Conservation (phyloP, 2,888 invertebrate species). For the Cheilosia vernalis region DNA sequence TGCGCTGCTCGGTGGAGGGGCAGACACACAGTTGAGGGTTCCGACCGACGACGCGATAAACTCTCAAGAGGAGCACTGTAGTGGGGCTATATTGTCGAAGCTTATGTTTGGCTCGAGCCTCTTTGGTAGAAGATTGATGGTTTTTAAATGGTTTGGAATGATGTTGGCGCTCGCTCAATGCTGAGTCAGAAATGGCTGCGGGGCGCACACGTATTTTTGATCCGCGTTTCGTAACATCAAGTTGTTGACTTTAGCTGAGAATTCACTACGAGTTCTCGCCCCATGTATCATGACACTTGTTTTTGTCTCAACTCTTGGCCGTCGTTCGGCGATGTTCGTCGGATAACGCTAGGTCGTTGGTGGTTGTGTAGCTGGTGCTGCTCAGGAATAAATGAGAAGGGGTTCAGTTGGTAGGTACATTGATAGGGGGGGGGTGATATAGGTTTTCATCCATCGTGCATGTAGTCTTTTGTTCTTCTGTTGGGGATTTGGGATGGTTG, state of each 20-base stretch:
- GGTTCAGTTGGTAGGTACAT: slow-evolving; percentile 6
- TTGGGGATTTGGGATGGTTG: slow-evolving; percentile 42
- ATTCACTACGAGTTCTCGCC: slow-evolving; percentile 39
- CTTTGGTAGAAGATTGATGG: slow-evolving; percentile 67
- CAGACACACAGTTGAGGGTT: slow-evolving; percentile 21
- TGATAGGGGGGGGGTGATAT: slow-evolving; percentile 3
- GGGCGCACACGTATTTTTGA: slow-evolving; percentile 35
- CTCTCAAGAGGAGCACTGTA: slow-evolving; percentile 49
- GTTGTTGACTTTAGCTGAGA: slow-evolving; percentile 65
- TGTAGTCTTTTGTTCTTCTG: slow-evolving; percentile 64
- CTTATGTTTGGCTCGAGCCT: slow-evolving; percentile 66
- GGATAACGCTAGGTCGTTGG: slow-evolving; percentile 54
- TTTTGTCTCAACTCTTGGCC: slow-evolving; percentile 57
- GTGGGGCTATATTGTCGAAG: slow-evolving; percentile 37
- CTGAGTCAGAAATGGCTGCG: slow-evolving; percentile 55
- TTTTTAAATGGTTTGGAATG: slow-evolving; percentile 66
- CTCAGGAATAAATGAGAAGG: slow-evolving; percentile 21
- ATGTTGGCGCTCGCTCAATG: slow-evolving; percentile 55
- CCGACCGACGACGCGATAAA: slow-evolving; percentile 47
- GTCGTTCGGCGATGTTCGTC: slow-evolving; percentile 1
- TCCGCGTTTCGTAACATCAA: slow-evolving; percentile 60
- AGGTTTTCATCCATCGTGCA: slow-evolving; percentile 45
- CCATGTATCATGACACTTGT: slow-evolving; percentile 71
- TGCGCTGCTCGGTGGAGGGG: slow-evolving; percentile 6
- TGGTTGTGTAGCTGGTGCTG: slow-evolving; percentile 41